These are phyloP conservation scores for Sylvicola cinctus DNA, from an alignment of 2,888 invertebrate genomes.

Conservation along the genomic window DNA sequence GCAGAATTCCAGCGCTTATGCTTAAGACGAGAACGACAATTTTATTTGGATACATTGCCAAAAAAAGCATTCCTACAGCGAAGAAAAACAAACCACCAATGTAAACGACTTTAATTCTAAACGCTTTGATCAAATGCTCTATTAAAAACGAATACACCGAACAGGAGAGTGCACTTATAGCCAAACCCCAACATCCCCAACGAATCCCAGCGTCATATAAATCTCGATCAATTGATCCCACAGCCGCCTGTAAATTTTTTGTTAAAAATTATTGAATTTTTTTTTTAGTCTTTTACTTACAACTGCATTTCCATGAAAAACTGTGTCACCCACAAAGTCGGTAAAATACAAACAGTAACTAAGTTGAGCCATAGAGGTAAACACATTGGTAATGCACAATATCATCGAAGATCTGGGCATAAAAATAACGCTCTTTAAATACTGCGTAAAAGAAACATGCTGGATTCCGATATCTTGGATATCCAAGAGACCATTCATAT, in stretches of 20 bases:
- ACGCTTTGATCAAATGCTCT: constrained; percentile 19
- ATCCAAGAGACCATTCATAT: constrained; percentile 15
- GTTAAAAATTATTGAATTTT: not conserved
- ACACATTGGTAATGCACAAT: constrained; percentile 37
- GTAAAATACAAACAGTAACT: constrained; percentile 45
- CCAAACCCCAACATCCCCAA: constrained; percentile 26
- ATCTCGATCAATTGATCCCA: constrained; percentile 11
- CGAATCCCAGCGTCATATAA: constrained; percentile 23
- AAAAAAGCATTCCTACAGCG: constrained; percentile 23
- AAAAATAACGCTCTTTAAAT: constrained; percentile 32
- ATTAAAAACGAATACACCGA: constrained; percentile 23
- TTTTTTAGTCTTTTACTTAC: constrained; percentile 12
- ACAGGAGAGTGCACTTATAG: constrained; percentile 25
- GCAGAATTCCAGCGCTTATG: constrained; percentile 23
- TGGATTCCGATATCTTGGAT: constrained; percentile 2
- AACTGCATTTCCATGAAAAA: constrained; percentile 32
- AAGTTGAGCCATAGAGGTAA: constrained; percentile 46
- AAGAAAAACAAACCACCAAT: constrained; percentile 22
- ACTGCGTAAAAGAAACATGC: constrained; percentile 16
- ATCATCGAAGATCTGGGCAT: constrained; percentile 36
- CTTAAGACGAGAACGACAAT: constrained; percentile 23
- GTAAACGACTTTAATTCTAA: constrained; percentile 19
- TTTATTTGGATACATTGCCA: constrained; percentile 23
- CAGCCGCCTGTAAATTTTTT: constrained; percentile 12
- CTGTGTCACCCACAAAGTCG: constrained; percentile 42